A percentile compares a stretch with the other conserved stretches of the same genome.
Evolutionary conservation across 2,113 vertebrate species (phyloP).

Genomic region (Takifugu flavidus): DNA sequence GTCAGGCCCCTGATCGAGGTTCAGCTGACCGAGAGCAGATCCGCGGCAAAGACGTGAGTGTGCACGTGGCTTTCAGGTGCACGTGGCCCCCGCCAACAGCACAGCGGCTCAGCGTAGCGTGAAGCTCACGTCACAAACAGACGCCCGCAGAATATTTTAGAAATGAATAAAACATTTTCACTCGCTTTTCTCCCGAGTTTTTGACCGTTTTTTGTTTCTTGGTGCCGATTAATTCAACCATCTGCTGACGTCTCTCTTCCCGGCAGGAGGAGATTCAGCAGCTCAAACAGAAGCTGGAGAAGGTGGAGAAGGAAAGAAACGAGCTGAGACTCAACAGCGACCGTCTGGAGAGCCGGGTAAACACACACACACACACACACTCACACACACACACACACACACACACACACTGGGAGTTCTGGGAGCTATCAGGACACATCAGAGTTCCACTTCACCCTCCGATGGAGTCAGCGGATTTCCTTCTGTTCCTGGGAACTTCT

Average conservation of each 20-base stretch:
- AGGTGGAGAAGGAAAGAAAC: conserved; percentile 92
- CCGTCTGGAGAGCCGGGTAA: conserved; percentile 91
- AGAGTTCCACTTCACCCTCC: too few relatives aligned
- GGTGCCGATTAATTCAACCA: conserved; percentile 7
- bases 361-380: too few relatives aligned
- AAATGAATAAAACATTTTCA: too few relatives aligned
- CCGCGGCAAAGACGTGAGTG: conserved; percentile 87
- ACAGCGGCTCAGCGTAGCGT: too few relatives aligned
- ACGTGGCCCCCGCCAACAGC: too few relatives aligned
- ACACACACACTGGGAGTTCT: neutral
- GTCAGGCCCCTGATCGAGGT: conserved; percentile 93
- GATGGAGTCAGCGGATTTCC: too few relatives aligned
- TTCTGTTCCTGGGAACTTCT: too few relatives aligned
- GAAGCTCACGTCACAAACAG: too few relatives aligned
- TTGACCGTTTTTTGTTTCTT: neutral
- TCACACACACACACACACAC: too few relatives aligned
- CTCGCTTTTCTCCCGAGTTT: too few relatives aligned
- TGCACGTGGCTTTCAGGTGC: neutral
- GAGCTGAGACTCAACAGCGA: conserved; percentile 90
- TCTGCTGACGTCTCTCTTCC: conserved; percentile 8
- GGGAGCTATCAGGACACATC: too few relatives aligned
- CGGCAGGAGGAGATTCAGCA: conserved; percentile 93
- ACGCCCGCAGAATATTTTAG: too few relatives aligned
- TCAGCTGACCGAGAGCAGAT: conserved; percentile 96
- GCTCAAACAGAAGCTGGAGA: conserved; percentile 88